Percentiles rank a stretch among this genome's conserved stretches.
Evolutionary conservation across 2,113 vertebrate genomes (phyloP).

Genomic region (Australoheros scitulus): DNA sequence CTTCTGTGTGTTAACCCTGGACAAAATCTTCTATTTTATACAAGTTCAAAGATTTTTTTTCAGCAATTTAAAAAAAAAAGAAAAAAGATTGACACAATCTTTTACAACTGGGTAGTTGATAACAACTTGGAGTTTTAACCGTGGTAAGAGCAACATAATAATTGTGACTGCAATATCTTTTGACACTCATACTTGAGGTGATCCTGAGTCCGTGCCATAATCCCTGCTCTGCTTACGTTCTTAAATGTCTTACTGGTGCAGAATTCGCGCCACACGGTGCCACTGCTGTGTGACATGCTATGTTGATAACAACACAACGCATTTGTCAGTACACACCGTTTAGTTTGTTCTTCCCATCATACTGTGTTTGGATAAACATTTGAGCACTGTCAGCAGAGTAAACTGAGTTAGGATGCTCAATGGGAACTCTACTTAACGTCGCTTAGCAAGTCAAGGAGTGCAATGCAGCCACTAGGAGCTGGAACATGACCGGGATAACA

Average conservation of each 20-base stretch:
- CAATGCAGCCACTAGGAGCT: conserved; percentile 33
- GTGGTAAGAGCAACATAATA: conserved; percentile 54
- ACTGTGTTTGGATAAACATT: conserved; percentile 54
- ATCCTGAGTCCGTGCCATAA: conserved; percentile 24
- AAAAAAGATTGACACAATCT: background rate
- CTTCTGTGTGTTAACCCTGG: background rate
- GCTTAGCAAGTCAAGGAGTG: conserved; percentile 28
- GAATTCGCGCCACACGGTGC: conserved; percentile 45
- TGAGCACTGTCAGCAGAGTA: conserved; percentile 39
- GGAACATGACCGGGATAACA: conserved; percentile 43
- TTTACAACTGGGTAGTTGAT: background rate
- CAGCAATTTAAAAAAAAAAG: background rate
- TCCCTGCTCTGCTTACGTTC: conserved; percentile 43
- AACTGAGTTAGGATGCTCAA: conserved; percentile 37
- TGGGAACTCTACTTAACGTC: conserved; percentile 38
- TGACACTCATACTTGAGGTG: conserved; percentile 64
- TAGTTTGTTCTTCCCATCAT: conserved; percentile 31
- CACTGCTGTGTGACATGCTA: conserved; percentile 39
- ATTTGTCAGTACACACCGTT: conserved; percentile 59
- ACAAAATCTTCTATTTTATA: background rate
- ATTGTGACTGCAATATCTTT: conserved; percentile 73
- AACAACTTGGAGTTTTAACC: conserved; percentile 29
- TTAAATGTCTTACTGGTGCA: conserved; percentile 57
- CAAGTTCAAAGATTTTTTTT: background rate
- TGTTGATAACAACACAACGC: conserved; percentile 54